phyloP scores from a whole-genome alignment of 2,113 vertebrate genomes.

The Elephas maximus region DNA sequence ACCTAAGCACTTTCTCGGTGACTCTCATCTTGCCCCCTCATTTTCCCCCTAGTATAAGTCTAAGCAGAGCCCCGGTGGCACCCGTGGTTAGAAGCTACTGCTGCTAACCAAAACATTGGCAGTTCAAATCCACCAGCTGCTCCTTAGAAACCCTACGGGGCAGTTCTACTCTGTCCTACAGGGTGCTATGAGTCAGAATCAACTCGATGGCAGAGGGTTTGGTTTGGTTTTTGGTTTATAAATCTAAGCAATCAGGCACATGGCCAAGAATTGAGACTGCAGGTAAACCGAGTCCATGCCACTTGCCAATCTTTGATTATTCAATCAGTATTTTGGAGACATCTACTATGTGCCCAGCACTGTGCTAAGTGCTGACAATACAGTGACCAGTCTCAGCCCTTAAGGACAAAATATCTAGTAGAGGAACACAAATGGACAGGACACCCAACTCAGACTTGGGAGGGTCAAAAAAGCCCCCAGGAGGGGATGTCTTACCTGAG shows the following conservation, averaged over 20 bases:
- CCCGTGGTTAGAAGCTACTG: too few relatives aligned
- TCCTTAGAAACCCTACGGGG: too few relatives aligned
- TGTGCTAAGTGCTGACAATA: background rate
- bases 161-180: too few relatives aligned
- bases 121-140: too few relatives aligned
- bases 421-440: background rate
- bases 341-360: background rate
- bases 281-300: too few relatives aligned
- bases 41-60: background rate
- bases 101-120: too few relatives aligned
- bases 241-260: background rate
- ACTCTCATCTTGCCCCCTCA: background rate
- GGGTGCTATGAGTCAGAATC: too few relatives aligned
- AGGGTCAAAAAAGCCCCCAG: background rate
- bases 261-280: background rate
- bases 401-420: too few relatives aligned
- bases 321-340: background rate
- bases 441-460: background rate
- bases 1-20: background rate
- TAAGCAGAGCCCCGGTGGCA: background rate
- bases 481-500: background rate
- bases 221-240: too few relatives aligned
- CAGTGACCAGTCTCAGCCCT: background rate
- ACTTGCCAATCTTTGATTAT: background rate
- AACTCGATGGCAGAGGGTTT: too few relatives aligned